These are phyloP conservation scores for Siderastrea siderea DNA, from an alignment of 92 coral and sea anemone genomes.

Conservation along the genomic window DNA sequence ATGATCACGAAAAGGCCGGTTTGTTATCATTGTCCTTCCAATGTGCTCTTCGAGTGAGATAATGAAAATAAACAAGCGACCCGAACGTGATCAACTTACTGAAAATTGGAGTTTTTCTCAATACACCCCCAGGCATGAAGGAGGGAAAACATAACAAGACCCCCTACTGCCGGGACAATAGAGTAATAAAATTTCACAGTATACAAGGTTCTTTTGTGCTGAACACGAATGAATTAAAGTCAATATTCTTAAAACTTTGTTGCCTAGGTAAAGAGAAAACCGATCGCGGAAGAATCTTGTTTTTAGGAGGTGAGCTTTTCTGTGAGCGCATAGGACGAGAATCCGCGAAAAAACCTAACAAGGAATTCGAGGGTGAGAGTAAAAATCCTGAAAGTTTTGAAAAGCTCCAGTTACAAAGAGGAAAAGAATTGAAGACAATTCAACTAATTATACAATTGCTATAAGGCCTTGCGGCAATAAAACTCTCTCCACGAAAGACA, in stretches of 20 bases:
- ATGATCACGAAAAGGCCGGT: constrained; percentile 5
- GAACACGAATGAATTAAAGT: constrained; percentile 12
- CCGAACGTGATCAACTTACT: not conserved
- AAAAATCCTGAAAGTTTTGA: not conserved
- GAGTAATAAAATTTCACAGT: constrained; percentile 16
- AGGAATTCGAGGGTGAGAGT: too few species aligned
- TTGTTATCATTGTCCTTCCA: constrained; percentile 16
- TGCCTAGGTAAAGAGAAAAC: constrained; percentile 50
- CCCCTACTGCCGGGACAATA: constrained; percentile 25
- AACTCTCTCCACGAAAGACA: too few species aligned
- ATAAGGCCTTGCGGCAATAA: too few species aligned
- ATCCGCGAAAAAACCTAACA: too few species aligned
- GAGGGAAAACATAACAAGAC: not conserved
- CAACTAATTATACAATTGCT: too few species aligned
- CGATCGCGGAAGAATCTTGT: constrained; percentile 45
- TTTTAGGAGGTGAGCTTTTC: constrained; percentile 1
- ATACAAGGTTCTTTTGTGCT: constrained; percentile 44
- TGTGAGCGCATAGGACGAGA: not conserved
- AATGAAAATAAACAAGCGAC: constrained; percentile 15
- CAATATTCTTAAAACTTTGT: constrained; percentile 13
- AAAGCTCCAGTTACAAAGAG: too few species aligned
- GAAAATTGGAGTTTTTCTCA: not conserved
- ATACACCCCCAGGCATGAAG: not conserved
- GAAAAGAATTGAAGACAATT: too few species aligned
- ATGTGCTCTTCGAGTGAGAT: not conserved